Percentiles rank a stretch among this genome's conserved stretches.
Evolutionary conservation across 30 jellyfish, hydroid and myxozoan species (phyloP).

Genomic region (Nemopilema nomurai): DNA sequence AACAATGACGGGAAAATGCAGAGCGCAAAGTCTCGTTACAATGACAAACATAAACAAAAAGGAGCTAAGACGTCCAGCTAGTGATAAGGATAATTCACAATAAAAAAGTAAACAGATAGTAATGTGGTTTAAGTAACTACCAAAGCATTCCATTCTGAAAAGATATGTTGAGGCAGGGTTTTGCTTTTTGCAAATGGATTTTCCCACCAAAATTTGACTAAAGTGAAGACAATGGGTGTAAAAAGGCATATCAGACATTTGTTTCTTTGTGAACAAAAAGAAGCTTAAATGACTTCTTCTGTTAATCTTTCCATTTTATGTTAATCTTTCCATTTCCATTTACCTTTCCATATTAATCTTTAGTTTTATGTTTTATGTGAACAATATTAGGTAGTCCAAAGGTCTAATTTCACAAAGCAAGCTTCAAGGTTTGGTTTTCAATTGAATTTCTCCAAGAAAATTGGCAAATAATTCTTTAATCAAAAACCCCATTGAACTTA

Average conservation of each 20-base stretch:
- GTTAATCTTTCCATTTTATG: background rate
- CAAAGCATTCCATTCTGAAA: background rate
- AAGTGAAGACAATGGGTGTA: too few relatives aligned
- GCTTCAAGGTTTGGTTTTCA: too few relatives aligned
- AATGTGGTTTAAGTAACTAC: background rate
- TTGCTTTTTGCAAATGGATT: background rate
- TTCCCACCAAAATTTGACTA: background rate
- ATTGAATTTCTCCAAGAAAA: too few relatives aligned
- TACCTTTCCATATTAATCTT: background rate
- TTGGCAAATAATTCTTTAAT: too few relatives aligned
- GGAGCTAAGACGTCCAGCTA: background rate
- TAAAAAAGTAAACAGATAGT: background rate
- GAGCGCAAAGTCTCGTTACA: background rate
- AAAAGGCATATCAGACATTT: constrained; percentile 19
- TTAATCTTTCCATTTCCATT: background rate
- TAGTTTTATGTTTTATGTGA: background rate
- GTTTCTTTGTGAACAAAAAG: constrained; percentile 11
- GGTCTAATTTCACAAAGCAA: too few relatives aligned
- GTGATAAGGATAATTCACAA: background rate
- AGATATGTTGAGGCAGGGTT: background rate
- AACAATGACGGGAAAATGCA: background rate
- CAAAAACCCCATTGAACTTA: too few relatives aligned
- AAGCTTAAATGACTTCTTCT: background rate
- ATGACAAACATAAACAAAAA: background rate
- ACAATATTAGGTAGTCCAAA: too few relatives aligned